Percentiles rank a stretch among this genome's conserved stretches.
These are phyloP conservation scores for Latrodectus hesperus DNA, from an alignment of 2,888 invertebrate species.

Conservation along the genomic window DNA sequence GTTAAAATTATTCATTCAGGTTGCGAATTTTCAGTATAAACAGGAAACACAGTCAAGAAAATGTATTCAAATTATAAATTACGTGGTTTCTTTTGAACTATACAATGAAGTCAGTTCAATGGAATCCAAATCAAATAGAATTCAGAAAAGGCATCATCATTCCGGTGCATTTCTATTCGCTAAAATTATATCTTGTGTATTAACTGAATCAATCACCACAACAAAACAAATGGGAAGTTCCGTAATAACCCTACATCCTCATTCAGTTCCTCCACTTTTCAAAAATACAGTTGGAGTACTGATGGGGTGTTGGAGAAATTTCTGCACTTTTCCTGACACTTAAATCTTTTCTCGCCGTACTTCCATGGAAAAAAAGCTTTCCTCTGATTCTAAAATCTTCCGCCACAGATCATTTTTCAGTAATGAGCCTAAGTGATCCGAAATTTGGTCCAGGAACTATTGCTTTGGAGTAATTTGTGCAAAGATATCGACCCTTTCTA, in stretches of 20 bases:
- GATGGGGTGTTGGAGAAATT: conserved; percentile 16
- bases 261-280: not conserved
- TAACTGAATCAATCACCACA: conserved; percentile 24
- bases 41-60: too few relatives aligned
- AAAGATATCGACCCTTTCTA: conserved; percentile 25
- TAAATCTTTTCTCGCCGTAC: conserved; percentile 22
- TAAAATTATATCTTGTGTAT: not conserved
- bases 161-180: too few relatives aligned
- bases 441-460: conserved; percentile 41
- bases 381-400: conserved; percentile 24
- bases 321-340: conserved; percentile 11
- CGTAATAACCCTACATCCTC: conserved; percentile 19
- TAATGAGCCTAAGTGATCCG: conserved; percentile 57
- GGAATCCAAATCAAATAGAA: too few relatives aligned
- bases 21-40: too few relatives aligned
- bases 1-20: too few relatives aligned
- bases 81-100: too few relatives aligned
- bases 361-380: conserved; percentile 9
- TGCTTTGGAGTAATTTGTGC: conserved; percentile 34
- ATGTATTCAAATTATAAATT: too few relatives aligned
- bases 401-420: conserved; percentile 35
- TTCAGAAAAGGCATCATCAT: too few relatives aligned
- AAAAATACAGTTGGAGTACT: not conserved
- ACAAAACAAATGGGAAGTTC: conserved; percentile 6
- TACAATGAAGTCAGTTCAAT: too few relatives aligned